Percentiles rank a stretch among this genome's conserved stretches.
Conservation (phyloP, 2,113 vertebrate genomes). For the Phyllostomus discolor region DNA sequence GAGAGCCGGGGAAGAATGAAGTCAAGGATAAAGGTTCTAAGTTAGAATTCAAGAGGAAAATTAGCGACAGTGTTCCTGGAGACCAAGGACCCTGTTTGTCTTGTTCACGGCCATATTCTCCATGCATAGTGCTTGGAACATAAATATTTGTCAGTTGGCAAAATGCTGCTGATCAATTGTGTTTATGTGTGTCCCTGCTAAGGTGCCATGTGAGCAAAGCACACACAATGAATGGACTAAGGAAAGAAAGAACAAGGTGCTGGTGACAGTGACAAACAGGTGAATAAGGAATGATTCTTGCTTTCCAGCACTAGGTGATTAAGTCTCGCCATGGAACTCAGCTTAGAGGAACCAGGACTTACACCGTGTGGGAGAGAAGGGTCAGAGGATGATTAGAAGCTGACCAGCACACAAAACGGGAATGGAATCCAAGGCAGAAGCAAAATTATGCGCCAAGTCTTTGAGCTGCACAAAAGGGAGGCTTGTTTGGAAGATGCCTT, state of each 20-base stretch:
- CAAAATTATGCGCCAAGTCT: not conserved
- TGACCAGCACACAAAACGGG: not conserved
- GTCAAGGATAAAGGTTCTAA: not conserved
- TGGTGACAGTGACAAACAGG: not conserved
- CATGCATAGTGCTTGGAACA: not conserved
- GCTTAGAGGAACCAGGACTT: not conserved
- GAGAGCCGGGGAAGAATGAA: not conserved
- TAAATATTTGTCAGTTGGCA: not conserved
- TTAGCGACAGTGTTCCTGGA: not conserved
- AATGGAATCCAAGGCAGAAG: not conserved
- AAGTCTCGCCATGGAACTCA: not conserved
- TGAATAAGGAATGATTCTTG: not conserved
- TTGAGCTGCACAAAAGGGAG: not conserved
- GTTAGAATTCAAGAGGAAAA: slow-evolving; percentile 34
- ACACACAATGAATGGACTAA: not conserved
- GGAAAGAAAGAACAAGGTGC: not conserved
- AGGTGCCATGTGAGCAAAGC: not conserved
- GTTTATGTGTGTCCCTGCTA: not conserved
- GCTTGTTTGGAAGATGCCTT: not conserved
- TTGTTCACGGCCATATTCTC: not conserved
- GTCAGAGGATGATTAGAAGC: not conserved
- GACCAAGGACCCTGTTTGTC: not conserved
- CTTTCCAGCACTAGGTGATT: not conserved
- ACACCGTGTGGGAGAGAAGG: not conserved
- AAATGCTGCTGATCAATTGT: not conserved